These are phyloP conservation scores for Dynastes grantii DNA, from an alignment of 2,888 invertebrate genomes.

Conservation along the genomic window DNA sequence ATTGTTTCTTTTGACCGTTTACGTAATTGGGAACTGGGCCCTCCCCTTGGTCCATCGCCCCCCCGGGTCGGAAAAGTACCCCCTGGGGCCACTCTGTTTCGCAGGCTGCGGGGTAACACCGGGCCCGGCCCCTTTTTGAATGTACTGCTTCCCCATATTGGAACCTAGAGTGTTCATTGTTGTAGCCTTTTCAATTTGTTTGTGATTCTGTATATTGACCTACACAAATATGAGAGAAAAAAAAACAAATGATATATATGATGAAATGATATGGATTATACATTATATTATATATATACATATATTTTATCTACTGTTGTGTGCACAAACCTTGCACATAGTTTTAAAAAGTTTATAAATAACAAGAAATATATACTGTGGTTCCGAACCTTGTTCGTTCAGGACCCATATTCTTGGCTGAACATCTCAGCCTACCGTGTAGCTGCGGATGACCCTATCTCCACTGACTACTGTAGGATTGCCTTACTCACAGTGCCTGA, in stretches of 20 bases:
- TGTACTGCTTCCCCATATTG: conserved; percentile 70
- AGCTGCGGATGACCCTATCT: conserved; percentile 70
- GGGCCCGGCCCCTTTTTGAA: conserved; percentile 63
- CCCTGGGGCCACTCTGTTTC: too few relatives aligned
- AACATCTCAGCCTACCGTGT: conserved; percentile 61
- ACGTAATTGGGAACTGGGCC: too few relatives aligned
- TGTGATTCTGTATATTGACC: conserved; percentile 70
- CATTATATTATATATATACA: conserved; percentile 64
- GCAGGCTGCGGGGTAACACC: conserved; percentile 53
- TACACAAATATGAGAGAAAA: conserved; percentile 63
- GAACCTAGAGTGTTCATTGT: conserved; percentile 72
- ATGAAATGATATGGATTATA: conserved; percentile 53
- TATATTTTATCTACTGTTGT: conserved; percentile 72
- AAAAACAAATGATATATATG: conserved; percentile 55
- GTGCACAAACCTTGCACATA: conserved; percentile 72
- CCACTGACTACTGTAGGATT: conserved; percentile 84
- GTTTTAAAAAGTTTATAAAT: conserved; percentile 66
- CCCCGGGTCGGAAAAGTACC: too few relatives aligned
- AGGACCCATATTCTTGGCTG: conserved; percentile 56
- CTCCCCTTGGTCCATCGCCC: conserved; percentile 55
- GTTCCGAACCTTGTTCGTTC: conserved; percentile 56
- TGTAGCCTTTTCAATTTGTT: conserved; percentile 71
- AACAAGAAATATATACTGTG: conserved; percentile 34
- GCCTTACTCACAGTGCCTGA: conserved; percentile 90
- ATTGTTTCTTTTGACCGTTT: too few relatives aligned